Conservation (phyloP, 2,797 vertebrate genomes). For the Danionella dracula region DNA sequence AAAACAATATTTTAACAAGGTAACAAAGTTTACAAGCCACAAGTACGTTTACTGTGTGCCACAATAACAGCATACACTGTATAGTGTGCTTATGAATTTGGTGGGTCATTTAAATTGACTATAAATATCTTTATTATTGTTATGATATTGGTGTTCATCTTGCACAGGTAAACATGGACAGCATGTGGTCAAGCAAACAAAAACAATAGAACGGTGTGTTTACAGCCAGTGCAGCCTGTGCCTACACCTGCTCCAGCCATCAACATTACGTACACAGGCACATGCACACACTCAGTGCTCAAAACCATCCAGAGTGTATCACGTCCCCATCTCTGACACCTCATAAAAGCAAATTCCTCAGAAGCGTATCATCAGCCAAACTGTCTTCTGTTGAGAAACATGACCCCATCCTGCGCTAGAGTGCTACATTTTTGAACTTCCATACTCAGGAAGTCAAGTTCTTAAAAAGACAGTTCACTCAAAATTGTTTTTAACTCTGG, state of each 20-base stretch:
- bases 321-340: conserved; percentile 2
- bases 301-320: neutral
- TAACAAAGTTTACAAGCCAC: too few species aligned
- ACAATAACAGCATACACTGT: too few species aligned
- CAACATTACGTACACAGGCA: conserved; percentile 28
- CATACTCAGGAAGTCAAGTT: neutral
- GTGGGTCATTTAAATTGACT: too few species aligned
- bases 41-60: too few species aligned
- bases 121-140: too few species aligned
- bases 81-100: too few species aligned
- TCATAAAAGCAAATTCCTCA: neutral
- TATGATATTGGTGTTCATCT: too few species aligned
- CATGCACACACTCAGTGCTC: neutral
- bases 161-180: too few species aligned
- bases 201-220: conserved; percentile 3
- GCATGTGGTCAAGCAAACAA: neutral
- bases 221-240: neutral
- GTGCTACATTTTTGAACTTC: neutral
- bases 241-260: conserved; percentile 47
- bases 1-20: neutral
- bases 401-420: neutral
- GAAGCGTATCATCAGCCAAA: neutral
- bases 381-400: neutral
- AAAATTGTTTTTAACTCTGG: too few species aligned
- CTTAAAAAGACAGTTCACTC: too few species aligned